A percentile compares a stretch with the other conserved stretches of the same genome.
These are phyloP conservation scores for Corbicula japonica DNA, from an alignment of 2,888 invertebrate genomes.

Conservation along the genomic window DNA sequence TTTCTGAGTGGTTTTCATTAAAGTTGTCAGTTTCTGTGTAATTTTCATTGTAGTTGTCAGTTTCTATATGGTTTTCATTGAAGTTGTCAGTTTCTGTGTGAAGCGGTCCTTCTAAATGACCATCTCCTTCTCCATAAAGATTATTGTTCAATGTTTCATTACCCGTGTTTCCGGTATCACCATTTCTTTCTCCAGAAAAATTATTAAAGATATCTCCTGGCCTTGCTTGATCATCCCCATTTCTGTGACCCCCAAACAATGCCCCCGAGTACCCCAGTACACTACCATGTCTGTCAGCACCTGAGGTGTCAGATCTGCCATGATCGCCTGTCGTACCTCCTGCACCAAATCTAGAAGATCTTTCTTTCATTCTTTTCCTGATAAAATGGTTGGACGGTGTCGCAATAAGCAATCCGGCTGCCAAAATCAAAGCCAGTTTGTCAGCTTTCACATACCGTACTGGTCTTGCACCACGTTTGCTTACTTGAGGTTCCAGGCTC, in stretches of 20 bases:
- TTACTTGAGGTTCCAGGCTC: conserved; percentile 43
- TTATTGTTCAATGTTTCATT: conserved; percentile 44
- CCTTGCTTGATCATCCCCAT: conserved; percentile 25
- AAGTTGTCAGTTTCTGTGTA: no score
- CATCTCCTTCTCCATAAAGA: conserved; percentile 46
- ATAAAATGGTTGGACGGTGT: conserved; percentile 83
- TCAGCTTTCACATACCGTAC: conserved; percentile 75
- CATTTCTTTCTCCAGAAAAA: conserved; percentile 30
- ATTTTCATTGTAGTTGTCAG: no score
- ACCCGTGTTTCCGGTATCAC: conserved; percentile 26
- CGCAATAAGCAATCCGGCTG: conserved; percentile 86
- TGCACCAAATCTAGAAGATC: conserved; percentile 22
- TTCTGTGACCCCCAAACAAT: conserved; percentile 15
- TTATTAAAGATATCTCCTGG: conserved; percentile 39
- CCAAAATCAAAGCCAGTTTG: conserved; percentile 84
- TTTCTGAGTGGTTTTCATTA: no score
- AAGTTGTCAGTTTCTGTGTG: no score
- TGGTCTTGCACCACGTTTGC: conserved; percentile 45
- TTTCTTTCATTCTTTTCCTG: conserved; percentile 47
- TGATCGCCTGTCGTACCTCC: conserved; percentile 21
- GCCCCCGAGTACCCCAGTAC: conserved; percentile 26
- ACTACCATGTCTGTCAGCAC: not conserved
- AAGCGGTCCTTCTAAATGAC: no score
- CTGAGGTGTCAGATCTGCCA: not conserved
- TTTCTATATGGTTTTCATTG: no score